phyloP scores from a whole-genome alignment of 2,113 vertebrate genomes.

The Thymallus thymallus region DNA sequence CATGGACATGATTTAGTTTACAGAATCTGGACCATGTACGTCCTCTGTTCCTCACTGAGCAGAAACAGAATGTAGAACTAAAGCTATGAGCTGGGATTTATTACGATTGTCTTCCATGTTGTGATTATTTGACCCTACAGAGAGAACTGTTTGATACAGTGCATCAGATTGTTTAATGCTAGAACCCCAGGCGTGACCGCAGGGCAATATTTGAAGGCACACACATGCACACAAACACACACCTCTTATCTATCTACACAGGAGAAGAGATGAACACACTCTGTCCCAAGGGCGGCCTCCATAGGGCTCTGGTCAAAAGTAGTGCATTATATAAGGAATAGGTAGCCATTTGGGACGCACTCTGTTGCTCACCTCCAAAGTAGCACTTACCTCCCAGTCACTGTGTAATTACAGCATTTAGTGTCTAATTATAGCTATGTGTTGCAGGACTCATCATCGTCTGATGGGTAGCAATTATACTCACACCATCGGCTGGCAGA shows the following conservation, averaged over 20 bases:
- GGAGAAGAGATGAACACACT: slow-evolving; percentile 57
- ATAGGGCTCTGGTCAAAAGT: too few species aligned
- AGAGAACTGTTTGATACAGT: too few species aligned
- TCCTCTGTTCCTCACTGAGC: slow-evolving; percentile 31
- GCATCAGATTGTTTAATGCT: too few species aligned
- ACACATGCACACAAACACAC: background rate
- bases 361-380: slow-evolving; percentile 63
- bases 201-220: too few species aligned
- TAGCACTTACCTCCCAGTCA: slow-evolving; percentile 65
- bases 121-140: too few species aligned
- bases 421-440: slow-evolving; percentile 61
- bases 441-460: slow-evolving; percentile 53
- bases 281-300: too few species aligned
- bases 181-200: too few species aligned
- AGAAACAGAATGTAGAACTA: slow-evolving; percentile 50
- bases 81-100: too few species aligned
- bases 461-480: slow-evolving; percentile 59
- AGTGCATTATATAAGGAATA: too few species aligned
- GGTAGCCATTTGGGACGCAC: too few species aligned
- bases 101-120: too few species aligned
- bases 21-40: slow-evolving; percentile 35
- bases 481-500: slow-evolving; percentile 22
- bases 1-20: slow-evolving; percentile 60
- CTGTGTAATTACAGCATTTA: slow-evolving; percentile 73
- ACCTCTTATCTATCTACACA: slow-evolving; percentile 69